These are phyloP conservation scores for Carettochelys insculpta DNA, from an alignment of 2,113 vertebrate species.

Conservation along the genomic window DNA sequence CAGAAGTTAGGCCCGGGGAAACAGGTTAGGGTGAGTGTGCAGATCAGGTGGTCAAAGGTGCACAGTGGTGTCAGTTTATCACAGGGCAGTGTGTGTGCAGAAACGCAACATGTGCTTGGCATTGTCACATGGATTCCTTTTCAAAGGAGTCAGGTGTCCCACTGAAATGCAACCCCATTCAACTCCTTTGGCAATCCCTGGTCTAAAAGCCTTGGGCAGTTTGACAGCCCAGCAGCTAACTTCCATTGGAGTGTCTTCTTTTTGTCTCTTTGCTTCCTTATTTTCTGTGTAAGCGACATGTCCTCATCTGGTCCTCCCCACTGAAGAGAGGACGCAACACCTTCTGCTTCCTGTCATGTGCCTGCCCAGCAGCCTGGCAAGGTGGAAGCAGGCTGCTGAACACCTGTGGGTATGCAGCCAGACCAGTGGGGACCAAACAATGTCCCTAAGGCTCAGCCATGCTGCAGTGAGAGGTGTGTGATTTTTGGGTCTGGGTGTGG, in stretches of 20 bases:
- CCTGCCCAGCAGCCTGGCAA: background rate
- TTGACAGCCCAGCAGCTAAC: background rate
- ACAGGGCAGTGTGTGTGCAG: slow-evolving; percentile 13
- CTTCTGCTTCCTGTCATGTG: background rate
- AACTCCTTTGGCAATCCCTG: slow-evolving; percentile 24
- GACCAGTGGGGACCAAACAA: slow-evolving; percentile 17
- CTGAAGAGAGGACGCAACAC: slow-evolving; percentile 1
- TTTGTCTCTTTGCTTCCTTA: background rate
- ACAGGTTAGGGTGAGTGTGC: background rate
- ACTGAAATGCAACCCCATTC: slow-evolving; percentile 27
- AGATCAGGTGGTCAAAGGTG: slow-evolving; percentile 33
- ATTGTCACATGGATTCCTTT: slow-evolving; percentile 30
- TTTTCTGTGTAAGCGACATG: background rate
- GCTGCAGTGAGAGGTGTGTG: background rate
- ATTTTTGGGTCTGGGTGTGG: slow-evolving; percentile 30
- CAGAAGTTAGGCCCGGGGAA: slow-evolving; percentile 25
- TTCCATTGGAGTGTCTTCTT: slow-evolving; percentile 11
- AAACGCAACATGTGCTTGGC: background rate
- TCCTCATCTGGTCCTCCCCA: slow-evolving; percentile 29
- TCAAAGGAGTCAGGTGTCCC: slow-evolving; percentile 37
- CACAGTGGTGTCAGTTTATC: slow-evolving; percentile 34
- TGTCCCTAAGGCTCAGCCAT: slow-evolving; percentile 3
- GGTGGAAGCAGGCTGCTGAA: background rate
- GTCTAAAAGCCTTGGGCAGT: background rate
- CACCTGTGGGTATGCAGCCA: background rate